Percentiles rank a stretch among this genome's conserved stretches.
phyloP scores from a whole-genome alignment of 2,888 invertebrate genomes.

The Lucinisca nassula region DNA sequence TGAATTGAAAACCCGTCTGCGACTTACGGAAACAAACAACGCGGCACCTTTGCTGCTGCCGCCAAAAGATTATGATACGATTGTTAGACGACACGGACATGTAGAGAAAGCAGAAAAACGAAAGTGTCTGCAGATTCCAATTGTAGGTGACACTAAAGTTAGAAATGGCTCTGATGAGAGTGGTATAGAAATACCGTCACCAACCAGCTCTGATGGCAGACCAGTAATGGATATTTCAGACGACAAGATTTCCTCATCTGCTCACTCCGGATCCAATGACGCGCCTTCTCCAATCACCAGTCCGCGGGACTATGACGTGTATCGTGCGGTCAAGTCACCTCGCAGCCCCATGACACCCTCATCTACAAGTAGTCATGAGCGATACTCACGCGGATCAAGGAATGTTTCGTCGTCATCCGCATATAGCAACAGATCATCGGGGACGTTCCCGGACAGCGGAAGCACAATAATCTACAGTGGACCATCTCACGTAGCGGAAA shows the following conservation, averaged over 20 bases:
- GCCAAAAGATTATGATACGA: constrained; percentile 97
- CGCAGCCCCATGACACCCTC: constrained; percentile 39
- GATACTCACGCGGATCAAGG: constrained; percentile 57
- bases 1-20: constrained; percentile 94
- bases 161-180: constrained; percentile 77
- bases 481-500: constrained; percentile 57
- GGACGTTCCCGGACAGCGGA: constrained; percentile 62
- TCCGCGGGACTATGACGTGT: constrained; percentile 63
- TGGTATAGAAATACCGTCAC: constrained; percentile 77
- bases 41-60: constrained; percentile 94
- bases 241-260: constrained; percentile 57
- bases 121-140: constrained; percentile 77
- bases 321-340: constrained; percentile 52
- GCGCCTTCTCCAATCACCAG: constrained; percentile 57
- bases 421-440: constrained; percentile 68
- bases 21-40: constrained; percentile 71
- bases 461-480: constrained; percentile 49
- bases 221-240: constrained; percentile 55
- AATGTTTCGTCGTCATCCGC: constrained; percentile 73
- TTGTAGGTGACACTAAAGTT: constrained; percentile 67
- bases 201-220: constrained; percentile 70
- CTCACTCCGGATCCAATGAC: constrained; percentile 55
- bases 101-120: constrained; percentile 88
- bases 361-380: not conserved
- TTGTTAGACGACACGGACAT: constrained; percentile 90